Base-by-base conservation (phyloP, 1,140 invertebrate species). In the Musca vetustissima region DNA sequence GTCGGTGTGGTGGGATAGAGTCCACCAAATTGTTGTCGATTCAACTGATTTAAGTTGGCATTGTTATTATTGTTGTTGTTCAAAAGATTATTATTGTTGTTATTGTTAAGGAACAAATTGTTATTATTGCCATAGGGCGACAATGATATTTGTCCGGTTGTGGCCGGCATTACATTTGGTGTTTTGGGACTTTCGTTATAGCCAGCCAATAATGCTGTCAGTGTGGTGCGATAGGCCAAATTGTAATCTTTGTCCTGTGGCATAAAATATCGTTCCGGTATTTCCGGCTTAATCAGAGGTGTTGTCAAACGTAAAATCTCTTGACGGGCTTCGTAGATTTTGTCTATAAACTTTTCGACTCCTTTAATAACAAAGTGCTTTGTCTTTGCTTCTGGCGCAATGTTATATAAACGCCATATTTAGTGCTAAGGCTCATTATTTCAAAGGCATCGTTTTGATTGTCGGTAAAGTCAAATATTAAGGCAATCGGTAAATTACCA, bases 391-490 rank as follows among this genome's bases (percentile, higher is more conserved):
- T 96, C 71, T 91, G 90, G 69, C 93, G 89, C 19, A 95, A 86
- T 72, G 89, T 93, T 73, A 97, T 94, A 75, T 89, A 90, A n/a
- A 97, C 92, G 79, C 95, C 92, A 72, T 92, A 86, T 69, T 89
- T 88, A 70, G 89, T 88, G 88, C 93, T 94, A 49, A 96, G 83
- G 22, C 89, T 85, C 14, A 87, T 85, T 15, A 93, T 88, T 43
- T 88, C 85, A 47, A 91, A 91, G 66, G 87, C 84, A 67, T 92
- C 89, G 48, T 92, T 84, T 57, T 86, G 85, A 71, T 86, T 85
- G 24, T 96, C 93, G 4, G 92, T 89, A 68, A 97, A 86, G 83
- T 98, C 96, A 86, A 98, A 98, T 86, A 96, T 97, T 73, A 98
- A 85, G 2, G 96, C 89, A 48, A 98, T 83, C 1, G 96, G 96